Percentiles rank a stretch among this genome's conserved stretches.
phyloP scores from a whole-genome alignment of 2,888 invertebrate species.

The Acanthococcus lagerstroemiae region DNA sequence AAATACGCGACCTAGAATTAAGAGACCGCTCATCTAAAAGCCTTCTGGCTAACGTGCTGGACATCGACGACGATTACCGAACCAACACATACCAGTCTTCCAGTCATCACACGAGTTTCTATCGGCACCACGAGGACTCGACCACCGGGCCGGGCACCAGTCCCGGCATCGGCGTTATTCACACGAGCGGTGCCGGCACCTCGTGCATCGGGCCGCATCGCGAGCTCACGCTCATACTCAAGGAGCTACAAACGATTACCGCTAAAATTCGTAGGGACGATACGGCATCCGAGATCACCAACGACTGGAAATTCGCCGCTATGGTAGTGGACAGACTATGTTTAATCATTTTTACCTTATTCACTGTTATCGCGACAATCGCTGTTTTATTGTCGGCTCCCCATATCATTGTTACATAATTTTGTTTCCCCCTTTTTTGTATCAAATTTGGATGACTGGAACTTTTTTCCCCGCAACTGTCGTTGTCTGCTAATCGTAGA shows the following conservation, averaged over 20 bases:
- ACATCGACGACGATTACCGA: slow-evolving; percentile 92
- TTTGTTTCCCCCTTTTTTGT: slow-evolving; percentile 3
- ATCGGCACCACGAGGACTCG: slow-evolving; percentile 36
- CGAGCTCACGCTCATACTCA: slow-evolving; percentile 87
- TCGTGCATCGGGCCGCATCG: slow-evolving; percentile 85
- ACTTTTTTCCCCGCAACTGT: not conserved
- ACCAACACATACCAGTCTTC: slow-evolving; percentile 45
- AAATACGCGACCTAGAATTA: slow-evolving; percentile 75
- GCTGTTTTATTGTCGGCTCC: slow-evolving; percentile 94
- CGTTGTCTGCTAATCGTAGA: slow-evolving; percentile 7
- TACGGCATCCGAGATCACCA: slow-evolving; percentile 83
- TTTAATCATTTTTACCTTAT: slow-evolving; percentile 98
- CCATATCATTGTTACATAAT: slow-evolving; percentile 83
- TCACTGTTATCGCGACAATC: slow-evolving; percentile 94
- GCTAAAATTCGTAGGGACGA: slow-evolving; percentile 91
- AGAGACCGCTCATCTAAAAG: slow-evolving; percentile 89
- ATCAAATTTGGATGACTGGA: not conserved
- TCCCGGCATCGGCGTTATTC: slow-evolving; percentile 56
- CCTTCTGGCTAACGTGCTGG: slow-evolving; percentile 89
- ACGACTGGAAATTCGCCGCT: slow-evolving; percentile 99
- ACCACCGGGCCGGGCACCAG: slow-evolving; percentile 41
- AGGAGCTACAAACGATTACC: slow-evolving; percentile 87
- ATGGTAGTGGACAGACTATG: slow-evolving; percentile 99
- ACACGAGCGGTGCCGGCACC: slow-evolving; percentile 52
- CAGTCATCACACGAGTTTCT: slow-evolving; percentile 35